Conservation (phyloP, 2,888 invertebrate genomes). For the Ophion obscuratus region DNA sequence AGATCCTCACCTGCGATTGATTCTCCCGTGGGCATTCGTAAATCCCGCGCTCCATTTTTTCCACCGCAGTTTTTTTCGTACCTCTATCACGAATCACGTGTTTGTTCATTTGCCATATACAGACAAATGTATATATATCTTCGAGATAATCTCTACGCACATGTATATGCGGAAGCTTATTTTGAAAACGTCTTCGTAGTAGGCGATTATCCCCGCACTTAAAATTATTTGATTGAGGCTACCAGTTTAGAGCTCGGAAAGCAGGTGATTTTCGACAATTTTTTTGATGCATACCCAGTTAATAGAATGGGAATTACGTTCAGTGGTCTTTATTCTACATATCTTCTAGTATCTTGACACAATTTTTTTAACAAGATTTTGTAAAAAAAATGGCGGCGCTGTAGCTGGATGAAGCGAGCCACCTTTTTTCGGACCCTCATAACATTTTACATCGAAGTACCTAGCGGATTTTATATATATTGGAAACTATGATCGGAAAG, state of each 20-base stretch:
- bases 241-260: not conserved
- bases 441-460: not conserved
- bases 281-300: not conserved
- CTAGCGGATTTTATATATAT: not conserved
- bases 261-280: not conserved
- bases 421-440: too few relatives aligned
- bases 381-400: too few relatives aligned
- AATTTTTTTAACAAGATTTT: too few relatives aligned
- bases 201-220: too few relatives aligned
- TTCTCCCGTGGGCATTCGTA: not conserved
- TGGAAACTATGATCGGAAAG: not conserved
- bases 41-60: slow-evolving; percentile 23
- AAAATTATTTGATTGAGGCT: not conserved
- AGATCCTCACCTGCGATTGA: slow-evolving; percentile 41
- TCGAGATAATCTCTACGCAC: not conserved
- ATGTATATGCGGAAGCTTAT: not conserved
- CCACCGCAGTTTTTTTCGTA: not conserved
- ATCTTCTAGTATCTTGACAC: not conserved
- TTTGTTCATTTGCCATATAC: not conserved
- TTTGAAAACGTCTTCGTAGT: not conserved
- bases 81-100: slow-evolving; percentile 11
- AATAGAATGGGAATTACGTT: not conserved
- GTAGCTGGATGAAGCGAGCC: too few relatives aligned
- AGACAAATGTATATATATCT: not conserved
- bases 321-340: not conserved